phyloP scores from a whole-genome alignment of 2,113 vertebrate genomes.

The Tupaia chinensis region DNA sequence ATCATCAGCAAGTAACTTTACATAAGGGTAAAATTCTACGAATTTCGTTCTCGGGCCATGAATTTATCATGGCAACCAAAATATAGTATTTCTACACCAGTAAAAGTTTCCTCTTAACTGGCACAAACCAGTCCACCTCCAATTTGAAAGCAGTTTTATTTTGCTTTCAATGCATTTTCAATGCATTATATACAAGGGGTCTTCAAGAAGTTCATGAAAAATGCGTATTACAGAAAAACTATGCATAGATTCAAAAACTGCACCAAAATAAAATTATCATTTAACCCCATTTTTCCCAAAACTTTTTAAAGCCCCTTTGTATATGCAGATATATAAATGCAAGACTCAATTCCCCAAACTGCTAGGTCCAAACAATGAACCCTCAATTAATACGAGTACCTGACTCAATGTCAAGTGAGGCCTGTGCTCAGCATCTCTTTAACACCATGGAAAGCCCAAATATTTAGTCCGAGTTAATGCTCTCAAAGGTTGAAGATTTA shows the following conservation, averaged over 20 bases:
- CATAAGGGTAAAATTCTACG: background rate
- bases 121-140: background rate
- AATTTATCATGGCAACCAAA: background rate
- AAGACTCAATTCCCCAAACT: background rate
- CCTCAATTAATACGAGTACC: slow-evolving; percentile 6
- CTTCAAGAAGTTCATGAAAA: too few species aligned
- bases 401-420: background rate
- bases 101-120: background rate
- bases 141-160: slow-evolving; percentile 21
- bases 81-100: background rate
- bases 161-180: slow-evolving; percentile 33
- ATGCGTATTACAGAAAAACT: too few species aligned
- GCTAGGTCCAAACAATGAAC: background rate
- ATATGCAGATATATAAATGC: background rate
- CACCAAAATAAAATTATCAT: too few species aligned
- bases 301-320: too few species aligned
- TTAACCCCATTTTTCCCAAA: too few species aligned
- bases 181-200: background rate
- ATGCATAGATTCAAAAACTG: too few species aligned
- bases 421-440: background rate
- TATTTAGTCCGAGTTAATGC: background rate
- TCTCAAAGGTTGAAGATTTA: background rate
- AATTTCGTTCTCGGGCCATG: background rate
- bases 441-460: background rate
- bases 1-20: too few species aligned